phyloP scores from a whole-genome alignment of 2,113 vertebrate genomes.

The Natator depressus region DNA sequence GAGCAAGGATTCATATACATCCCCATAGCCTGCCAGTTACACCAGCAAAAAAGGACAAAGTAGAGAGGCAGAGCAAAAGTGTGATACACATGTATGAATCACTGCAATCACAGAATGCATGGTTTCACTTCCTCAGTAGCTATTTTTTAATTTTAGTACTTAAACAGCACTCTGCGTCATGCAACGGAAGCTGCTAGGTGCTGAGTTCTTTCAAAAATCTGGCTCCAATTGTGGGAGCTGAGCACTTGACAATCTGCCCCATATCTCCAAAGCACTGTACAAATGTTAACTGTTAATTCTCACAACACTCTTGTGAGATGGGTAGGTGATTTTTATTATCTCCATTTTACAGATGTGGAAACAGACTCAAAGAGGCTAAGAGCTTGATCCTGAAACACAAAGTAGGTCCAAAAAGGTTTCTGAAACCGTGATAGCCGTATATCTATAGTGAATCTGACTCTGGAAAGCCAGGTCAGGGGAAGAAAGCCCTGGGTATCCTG shows the following conservation, averaged over 20 bases:
- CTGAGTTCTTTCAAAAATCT: neutral
- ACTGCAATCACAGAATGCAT: neutral
- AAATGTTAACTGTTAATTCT: fast-evolving
- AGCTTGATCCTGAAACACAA: neutral
- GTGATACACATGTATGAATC: neutral
- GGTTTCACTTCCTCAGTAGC: neutral
- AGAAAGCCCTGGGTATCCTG: neutral
- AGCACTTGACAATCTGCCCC: fast-evolving
- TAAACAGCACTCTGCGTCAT: neutral
- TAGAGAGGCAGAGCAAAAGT: neutral
- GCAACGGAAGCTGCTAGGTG: neutral
- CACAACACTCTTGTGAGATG: neutral
- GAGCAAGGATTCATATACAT: neutral
- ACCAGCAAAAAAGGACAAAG: neutral
- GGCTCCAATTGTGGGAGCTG: neutral
- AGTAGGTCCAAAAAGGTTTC: neutral
- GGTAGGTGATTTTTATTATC: fast-evolving
- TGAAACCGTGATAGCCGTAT: neutral
- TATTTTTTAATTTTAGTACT: neutral
- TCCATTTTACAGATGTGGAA: neutral
- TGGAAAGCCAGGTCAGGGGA: neutral
- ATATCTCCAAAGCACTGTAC: neutral
- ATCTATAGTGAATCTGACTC: neutral
- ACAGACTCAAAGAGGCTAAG: neutral
- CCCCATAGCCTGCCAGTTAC: neutral